A percentile compares a stretch with the other conserved stretches of the same genome.
phyloP scores from a whole-genome alignment of 2,113 vertebrate species.

The Pluvialis apricaria region DNA sequence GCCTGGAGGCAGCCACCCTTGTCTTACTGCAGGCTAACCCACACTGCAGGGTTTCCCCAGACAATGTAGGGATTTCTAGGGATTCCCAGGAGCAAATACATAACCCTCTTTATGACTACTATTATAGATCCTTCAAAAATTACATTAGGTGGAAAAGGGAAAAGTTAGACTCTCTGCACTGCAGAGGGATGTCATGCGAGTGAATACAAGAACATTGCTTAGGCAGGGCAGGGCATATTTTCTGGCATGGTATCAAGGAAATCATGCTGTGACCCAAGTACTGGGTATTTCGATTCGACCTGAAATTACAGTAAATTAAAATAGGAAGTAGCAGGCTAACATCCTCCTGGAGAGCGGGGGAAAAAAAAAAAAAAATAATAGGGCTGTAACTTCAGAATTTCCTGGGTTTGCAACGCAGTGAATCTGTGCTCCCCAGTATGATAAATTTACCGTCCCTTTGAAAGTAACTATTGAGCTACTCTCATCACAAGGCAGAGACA shows the following conservation, averaged over 20 bases:
- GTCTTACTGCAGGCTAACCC: not conserved
- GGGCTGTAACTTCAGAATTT: not conserved
- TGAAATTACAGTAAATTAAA: not conserved
- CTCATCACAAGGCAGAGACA: constrained; percentile 25
- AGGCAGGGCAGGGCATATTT: not conserved
- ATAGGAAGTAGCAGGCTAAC: not conserved
- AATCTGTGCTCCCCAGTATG: not conserved
- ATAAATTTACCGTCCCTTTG: constrained; percentile 21
- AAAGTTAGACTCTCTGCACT: not conserved
- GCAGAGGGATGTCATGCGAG: not conserved
- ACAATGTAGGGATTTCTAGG: not conserved
- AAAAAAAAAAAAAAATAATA: not conserved
- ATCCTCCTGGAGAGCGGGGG: accelerated
- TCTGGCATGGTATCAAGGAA: not conserved
- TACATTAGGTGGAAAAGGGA: not conserved
- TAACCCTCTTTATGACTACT: not conserved
- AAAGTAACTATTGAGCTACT: constrained; percentile 34
- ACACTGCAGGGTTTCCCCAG: not conserved
- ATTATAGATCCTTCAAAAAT: not conserved
- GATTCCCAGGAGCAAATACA: not conserved
- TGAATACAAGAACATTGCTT: not conserved
- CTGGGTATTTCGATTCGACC: not conserved
- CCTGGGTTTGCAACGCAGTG: not conserved
- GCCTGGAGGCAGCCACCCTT: not conserved
- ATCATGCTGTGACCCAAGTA: not conserved